Evolutionary conservation across 2,797 vertebrate species (phyloP).

Genomic region (Spinus olivaceus): DNA sequence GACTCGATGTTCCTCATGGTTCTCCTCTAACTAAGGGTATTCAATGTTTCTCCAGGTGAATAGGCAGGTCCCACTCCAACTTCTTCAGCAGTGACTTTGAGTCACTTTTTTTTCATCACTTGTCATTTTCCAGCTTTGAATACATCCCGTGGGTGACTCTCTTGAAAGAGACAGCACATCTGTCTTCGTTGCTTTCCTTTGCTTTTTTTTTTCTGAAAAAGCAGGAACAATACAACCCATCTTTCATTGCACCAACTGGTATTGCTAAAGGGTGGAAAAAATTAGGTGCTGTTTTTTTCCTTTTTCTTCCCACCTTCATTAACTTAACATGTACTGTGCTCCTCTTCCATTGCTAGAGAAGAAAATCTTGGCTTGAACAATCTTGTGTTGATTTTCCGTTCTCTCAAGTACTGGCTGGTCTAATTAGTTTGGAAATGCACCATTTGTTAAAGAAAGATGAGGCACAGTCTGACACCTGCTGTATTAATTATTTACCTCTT

Average conservation of each 20-base stretch:
- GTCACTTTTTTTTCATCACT: background rate
- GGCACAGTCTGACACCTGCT: constrained; percentile 13
- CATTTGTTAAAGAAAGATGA: constrained; percentile 9
- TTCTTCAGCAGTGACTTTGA: background rate
- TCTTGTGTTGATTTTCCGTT: background rate
- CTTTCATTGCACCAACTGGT: background rate
- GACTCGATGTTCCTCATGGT: fast-evolving
- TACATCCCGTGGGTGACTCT: background rate
- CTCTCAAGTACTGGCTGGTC: background rate
- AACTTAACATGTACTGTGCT: background rate
- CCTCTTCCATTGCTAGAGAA: background rate
- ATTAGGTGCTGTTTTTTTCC: background rate
- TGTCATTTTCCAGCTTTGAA: background rate
- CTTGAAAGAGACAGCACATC: background rate
- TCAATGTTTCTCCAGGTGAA: background rate
- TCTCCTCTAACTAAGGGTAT: background rate
- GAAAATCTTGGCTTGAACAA: background rate
- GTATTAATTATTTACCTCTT: constrained; percentile 40
- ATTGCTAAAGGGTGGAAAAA: background rate
- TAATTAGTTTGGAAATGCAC: constrained; percentile 26
- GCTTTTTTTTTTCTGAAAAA: background rate
- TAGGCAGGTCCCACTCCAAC: background rate
- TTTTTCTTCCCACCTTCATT: background rate
- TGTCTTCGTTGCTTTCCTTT: background rate
- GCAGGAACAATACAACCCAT: fast-evolving